Conservation (phyloP, 2,888 invertebrate genomes). For the Dryobotodes eremita region DNA sequence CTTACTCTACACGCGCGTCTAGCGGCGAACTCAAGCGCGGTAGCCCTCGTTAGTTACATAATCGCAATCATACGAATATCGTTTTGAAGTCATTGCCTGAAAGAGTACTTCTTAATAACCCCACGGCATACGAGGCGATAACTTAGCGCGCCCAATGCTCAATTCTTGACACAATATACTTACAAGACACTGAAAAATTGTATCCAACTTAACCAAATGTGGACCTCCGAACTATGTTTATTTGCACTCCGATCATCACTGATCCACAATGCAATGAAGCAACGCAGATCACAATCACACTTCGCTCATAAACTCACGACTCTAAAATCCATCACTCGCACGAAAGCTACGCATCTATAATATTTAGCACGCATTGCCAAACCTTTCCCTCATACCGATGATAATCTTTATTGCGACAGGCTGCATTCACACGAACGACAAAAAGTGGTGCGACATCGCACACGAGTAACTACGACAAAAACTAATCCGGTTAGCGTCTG, state of each 20-base stretch:
- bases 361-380: slow-evolving; percentile 50
- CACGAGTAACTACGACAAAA: slow-evolving; percentile 52
- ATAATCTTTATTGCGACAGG: slow-evolving; percentile 65
- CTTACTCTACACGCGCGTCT: too few species aligned
- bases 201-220: neutral
- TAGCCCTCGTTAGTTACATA: too few species aligned
- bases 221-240: neutral
- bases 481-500: slow-evolving; percentile 57
- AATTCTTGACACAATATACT: neutral
- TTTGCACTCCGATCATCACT: slow-evolving; percentile 1
- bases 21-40: too few species aligned
- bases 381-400: slow-evolving; percentile 48
- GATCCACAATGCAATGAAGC: neutral
- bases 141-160: neutral
- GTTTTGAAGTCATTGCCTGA: neutral
- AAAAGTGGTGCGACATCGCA: slow-evolving; percentile 58
- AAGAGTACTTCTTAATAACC: neutral
- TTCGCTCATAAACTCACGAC: slow-evolving; percentile 11
- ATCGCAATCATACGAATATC: neutral
- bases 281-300: slow-evolving; percentile 14
- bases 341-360: slow-evolving; percentile 34
- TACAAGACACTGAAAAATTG: neutral
- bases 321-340: slow-evolving; percentile 28
- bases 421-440: slow-evolving; percentile 67
- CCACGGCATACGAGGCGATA: neutral